Percentiles rank a stretch among this genome's conserved stretches.
These are phyloP conservation scores for Polydrusus cervinus DNA, from an alignment of 2,888 invertebrate genomes.

Conservation along the genomic window DNA sequence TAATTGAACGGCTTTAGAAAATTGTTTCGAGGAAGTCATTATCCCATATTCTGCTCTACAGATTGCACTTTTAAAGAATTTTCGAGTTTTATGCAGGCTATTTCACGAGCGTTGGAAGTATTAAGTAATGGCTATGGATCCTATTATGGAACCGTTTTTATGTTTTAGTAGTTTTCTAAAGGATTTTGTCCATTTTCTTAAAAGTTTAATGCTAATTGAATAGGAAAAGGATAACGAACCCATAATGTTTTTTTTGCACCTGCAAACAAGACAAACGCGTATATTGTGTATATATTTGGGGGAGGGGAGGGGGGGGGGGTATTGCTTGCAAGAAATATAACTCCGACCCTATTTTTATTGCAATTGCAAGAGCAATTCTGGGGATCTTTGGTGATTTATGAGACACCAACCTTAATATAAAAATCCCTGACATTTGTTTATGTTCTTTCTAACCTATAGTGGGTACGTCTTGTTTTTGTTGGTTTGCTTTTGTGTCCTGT, in stretches of 20 bases:
- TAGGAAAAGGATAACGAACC: constrained; percentile 20
- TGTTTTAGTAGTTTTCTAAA: constrained; percentile 47
- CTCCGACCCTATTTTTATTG: too few species aligned
- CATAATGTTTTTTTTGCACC: constrained; percentile 19
- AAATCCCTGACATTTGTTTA: too few species aligned
- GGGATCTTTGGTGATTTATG: too few species aligned
- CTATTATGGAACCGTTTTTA: constrained; percentile 47
- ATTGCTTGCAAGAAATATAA: too few species aligned
- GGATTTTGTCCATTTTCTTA: constrained; percentile 28
- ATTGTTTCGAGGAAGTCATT: constrained; percentile 50
- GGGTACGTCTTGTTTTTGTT: too few species aligned
- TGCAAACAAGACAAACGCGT: too few species aligned
- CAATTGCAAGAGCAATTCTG: too few species aligned
- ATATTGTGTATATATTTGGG: too few species aligned
- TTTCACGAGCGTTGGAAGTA: constrained; percentile 46
- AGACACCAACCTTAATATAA: too few species aligned
- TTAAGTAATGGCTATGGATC: constrained; percentile 53
- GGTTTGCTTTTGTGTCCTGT: too few species aligned
- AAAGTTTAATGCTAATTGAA: constrained; percentile 42
- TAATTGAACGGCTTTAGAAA: constrained; percentile 51
- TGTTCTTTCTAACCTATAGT: too few species aligned
- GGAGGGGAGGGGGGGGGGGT: too few species aligned
- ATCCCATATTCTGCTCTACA: constrained; percentile 50
- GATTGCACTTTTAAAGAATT: constrained; percentile 52
- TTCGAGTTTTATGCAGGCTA: constrained; percentile 52